phyloP scores from a whole-genome alignment of 2,797 vertebrate genomes.

The Coluber constrictor region DNA sequence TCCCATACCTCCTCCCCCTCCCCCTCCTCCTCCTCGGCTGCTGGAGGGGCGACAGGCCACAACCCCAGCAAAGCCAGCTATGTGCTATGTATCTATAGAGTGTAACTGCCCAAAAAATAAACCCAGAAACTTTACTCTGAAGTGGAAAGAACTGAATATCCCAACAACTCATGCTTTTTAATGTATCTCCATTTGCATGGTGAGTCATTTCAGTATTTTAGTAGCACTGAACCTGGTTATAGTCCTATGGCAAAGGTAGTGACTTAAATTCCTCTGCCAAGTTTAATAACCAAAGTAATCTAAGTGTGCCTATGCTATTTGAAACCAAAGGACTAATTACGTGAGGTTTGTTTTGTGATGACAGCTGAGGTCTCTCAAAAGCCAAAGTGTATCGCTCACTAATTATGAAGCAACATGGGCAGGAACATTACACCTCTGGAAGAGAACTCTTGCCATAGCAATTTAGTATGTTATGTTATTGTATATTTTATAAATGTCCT shows the following conservation, averaged over 20 bases:
- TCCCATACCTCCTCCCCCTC: too few relatives aligned
- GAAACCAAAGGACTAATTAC: not conserved
- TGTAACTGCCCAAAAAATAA: not conserved
- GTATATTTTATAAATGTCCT: slow-evolving; percentile 19
- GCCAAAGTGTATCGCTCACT: rapidly evolving
- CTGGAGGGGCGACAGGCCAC: too few relatives aligned
- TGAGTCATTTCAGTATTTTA: not conserved
- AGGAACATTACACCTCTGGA: rapidly evolving
- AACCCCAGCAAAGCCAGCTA: not conserved
- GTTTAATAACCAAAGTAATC: not conserved
- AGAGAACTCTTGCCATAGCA: not conserved
- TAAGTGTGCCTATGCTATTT: rapidly evolving
- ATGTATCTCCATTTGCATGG: not conserved
- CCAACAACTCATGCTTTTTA: not conserved
- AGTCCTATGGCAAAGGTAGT: not conserved
- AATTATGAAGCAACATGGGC: not conserved
- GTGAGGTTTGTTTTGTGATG: not conserved
- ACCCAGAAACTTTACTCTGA: not conserved
- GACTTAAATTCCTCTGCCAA: not conserved
- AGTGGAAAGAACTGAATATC: not conserved
- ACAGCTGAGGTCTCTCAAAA: not conserved
- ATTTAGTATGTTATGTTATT: slow-evolving; percentile 3
- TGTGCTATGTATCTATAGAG: not conserved
- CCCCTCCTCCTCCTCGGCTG: too few relatives aligned
- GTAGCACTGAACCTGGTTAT: not conserved